These are phyloP conservation scores for Protobothrops mucrosquamatus DNA, from an alignment of 2,113 vertebrate genomes.

Conservation along the genomic window DNA sequence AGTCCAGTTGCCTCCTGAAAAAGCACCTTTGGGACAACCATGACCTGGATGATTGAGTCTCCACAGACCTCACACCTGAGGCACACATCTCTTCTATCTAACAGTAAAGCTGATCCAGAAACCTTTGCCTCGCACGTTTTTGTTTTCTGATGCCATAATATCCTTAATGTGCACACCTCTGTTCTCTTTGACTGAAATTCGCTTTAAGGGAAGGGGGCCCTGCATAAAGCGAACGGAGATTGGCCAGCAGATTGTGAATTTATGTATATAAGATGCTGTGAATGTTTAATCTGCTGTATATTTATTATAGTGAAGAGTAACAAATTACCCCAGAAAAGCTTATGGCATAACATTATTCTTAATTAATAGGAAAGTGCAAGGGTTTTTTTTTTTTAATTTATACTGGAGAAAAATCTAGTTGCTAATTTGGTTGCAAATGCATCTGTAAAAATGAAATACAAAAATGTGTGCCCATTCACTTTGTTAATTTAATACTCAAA, in stretches of 20 bases:
- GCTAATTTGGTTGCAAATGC: slow-evolving; percentile 68
- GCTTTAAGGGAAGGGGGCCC: not conserved
- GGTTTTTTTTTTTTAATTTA: slow-evolving; percentile 66
- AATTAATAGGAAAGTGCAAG: slow-evolving; percentile 72
- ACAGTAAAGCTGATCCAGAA: not conserved
- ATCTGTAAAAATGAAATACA: slow-evolving; percentile 59
- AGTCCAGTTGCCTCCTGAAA: too few relatives aligned
- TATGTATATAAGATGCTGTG: slow-evolving; percentile 51
- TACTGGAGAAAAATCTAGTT: slow-evolving; percentile 56
- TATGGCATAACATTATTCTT: slow-evolving; percentile 74
- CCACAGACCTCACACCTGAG: not conserved
- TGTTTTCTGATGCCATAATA: not conserved
- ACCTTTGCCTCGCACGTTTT: not conserved
- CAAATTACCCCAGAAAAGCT: slow-evolving; percentile 70
- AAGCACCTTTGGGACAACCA: too few relatives aligned
- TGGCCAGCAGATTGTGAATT: slow-evolving; percentile 42
- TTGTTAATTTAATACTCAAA: slow-evolving; percentile 63
- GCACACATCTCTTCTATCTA: not conserved
- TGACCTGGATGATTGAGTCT: too few relatives aligned
- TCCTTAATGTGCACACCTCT: slow-evolving; percentile 23
- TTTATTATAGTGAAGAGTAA: slow-evolving; percentile 65
- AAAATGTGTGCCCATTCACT: slow-evolving; percentile 58
- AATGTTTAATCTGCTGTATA: slow-evolving; percentile 67
- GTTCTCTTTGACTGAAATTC: slow-evolving; percentile 21
- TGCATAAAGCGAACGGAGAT: slow-evolving; percentile 37